Conservation (phyloP, 2,797 vertebrate species). For the Brotula barbata region DNA sequence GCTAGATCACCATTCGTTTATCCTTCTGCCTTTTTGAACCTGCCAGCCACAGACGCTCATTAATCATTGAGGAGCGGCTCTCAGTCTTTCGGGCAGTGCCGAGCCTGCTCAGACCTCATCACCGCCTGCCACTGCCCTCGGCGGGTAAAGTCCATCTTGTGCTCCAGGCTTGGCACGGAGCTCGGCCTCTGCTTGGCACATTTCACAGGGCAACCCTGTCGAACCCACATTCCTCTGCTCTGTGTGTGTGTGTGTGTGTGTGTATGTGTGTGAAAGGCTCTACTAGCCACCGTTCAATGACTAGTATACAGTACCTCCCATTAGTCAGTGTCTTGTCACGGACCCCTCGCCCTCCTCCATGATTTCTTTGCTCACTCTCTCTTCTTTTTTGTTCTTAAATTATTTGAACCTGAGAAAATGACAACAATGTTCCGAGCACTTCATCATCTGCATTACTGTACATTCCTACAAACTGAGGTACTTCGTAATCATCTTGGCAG, state of each 20-base stretch:
- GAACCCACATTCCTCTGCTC: conserved; percentile 53
- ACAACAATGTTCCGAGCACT: conserved; percentile 17
- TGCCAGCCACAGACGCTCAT: conserved; percentile 51
- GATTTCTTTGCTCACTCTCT: conserved; percentile 4
- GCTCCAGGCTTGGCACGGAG: conserved; percentile 61
- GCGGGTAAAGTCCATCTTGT: conserved; percentile 58
- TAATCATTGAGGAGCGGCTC: conserved; percentile 55
- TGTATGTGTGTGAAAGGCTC: conserved; percentile 15
- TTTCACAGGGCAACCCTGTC: conserved; percentile 52
- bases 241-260: conserved; percentile 7
- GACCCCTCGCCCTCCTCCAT: neutral
- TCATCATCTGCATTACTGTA: conserved; percentile 9
- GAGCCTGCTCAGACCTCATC: conserved; percentile 37
- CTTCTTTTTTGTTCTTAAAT: neutral
- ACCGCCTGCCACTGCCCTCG: conserved; percentile 40
- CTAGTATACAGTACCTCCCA: conserved; percentile 24
- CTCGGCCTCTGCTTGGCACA: conserved; percentile 47
- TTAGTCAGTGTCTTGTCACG: neutral
- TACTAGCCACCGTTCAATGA: conserved; percentile 17
- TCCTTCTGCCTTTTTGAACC: conserved; percentile 40
- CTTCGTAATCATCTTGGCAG: conserved; percentile 37
- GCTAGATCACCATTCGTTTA: conserved; percentile 6
- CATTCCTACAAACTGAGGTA: conserved; percentile 10
- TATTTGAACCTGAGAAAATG: conserved; percentile 1
- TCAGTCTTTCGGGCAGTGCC: conserved; percentile 46